These are phyloP conservation scores for Eupithecia exiguata DNA, from an alignment of 2,888 invertebrate genomes.

Conservation along the genomic window DNA sequence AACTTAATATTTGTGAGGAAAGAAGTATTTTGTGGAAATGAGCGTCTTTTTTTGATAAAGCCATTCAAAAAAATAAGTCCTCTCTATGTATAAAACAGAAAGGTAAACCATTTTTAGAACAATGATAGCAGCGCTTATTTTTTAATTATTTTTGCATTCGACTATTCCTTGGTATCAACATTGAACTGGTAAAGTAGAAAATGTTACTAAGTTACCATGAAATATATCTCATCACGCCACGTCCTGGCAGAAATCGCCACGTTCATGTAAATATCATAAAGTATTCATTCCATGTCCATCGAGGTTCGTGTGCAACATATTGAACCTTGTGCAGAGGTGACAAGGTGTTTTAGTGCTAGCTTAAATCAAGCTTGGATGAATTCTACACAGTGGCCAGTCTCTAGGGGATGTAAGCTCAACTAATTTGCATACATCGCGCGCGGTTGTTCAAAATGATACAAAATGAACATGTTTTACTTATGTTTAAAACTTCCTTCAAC, in stretches of 20 bases:
- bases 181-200: not conserved
- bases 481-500: not conserved
- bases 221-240: slow-evolving; percentile 41
- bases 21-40: not conserved
- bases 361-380: slow-evolving; percentile 52
- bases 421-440: slow-evolving; percentile 59
- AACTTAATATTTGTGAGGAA: not conserved
- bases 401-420: slow-evolving; percentile 47
- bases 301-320: slow-evolving; percentile 9
- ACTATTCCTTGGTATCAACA: not conserved
- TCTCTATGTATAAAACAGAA: not conserved
- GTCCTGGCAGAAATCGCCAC: slow-evolving; percentile 43
- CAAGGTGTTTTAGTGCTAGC: slow-evolving; percentile 22
- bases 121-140: not conserved
- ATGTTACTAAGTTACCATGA: slow-evolving; percentile 13
- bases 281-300: slow-evolving; percentile 42
- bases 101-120: not conserved
- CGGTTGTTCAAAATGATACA: slow-evolving; percentile 48
- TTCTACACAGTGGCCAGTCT: slow-evolving; percentile 53
- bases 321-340: slow-evolving; percentile 20
- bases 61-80: not conserved
- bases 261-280: slow-evolving; percentile 45
- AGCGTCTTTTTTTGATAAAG: not conserved
- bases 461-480: not conserved
- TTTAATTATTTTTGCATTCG: not conserved